Evolutionary conservation across 2,888 invertebrate genomes (phyloP), one percentile per base, ranked within the genome.

Genomic region (Carpatolechia fugitivella): DNA sequence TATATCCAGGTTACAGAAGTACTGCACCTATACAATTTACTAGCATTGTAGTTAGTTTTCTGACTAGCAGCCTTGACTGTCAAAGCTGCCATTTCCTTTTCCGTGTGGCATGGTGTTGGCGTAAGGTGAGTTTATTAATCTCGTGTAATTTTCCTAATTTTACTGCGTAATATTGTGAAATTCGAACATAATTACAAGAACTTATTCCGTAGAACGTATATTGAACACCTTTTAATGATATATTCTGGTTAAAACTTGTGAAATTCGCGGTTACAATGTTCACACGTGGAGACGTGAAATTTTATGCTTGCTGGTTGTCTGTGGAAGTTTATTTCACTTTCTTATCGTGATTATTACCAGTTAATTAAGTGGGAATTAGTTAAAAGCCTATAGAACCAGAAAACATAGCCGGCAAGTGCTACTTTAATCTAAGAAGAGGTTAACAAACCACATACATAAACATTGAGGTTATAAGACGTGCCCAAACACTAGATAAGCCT

Each of bases 41-140:
- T 24, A 11, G 44, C 0, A 24, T 29, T n/a, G 24, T 44, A 44
- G 30, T 52, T 31, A 1, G 31, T 40, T 13, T 40, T 40, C 13
- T 20, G 16, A 31, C 31, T 44, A 31, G 33, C 29, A 11, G n/a
- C 13, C 20, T 38, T 51, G 38, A 10, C 35, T 51, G 36, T 51
- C 36, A 36, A 24, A 56, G 18, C 38, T 29, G 44, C 50, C 35
- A 50, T 69, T 83, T 82, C 84, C 84, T 88, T 90, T 88, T 84
- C 82, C 84, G 78, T 82, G 85, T 88, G 78, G 87, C 85, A 90
- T 90, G 90, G 90, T 90, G 88, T 79, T 85, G 82, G 86, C 76
- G 66, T 87, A 83, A 89, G 89, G 89, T 89, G 82, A 89, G 89
- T 82, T 75, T 60, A 61, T 60, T 47, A 62, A 62, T 68, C 70